Evolutionary conservation across 1,140 invertebrate species (phyloP).

Genomic region (Brachionus rotundiformis): DNA sequence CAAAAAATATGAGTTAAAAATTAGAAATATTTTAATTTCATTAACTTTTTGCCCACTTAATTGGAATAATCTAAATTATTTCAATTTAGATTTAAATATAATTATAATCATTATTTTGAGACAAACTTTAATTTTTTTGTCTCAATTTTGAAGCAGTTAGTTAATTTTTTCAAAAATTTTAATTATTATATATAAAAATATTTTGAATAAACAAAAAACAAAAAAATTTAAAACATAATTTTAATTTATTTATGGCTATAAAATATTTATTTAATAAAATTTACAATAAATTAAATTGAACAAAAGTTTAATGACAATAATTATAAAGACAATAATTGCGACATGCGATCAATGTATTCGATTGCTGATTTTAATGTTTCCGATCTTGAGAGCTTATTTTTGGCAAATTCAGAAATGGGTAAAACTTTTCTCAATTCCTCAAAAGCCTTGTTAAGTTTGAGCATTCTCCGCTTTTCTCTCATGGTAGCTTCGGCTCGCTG

Average conservation of each 20-base stretch:
- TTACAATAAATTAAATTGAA: constrained; percentile 27
- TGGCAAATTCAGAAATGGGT: constrained; percentile 40
- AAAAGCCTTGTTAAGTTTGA: constrained; percentile 51
- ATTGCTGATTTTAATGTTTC: constrained; percentile 52
- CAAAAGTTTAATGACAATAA: background rate
- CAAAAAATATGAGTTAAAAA: constrained; percentile 10
- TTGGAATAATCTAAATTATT: background rate
- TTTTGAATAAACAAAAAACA: background rate
- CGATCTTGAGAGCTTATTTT: constrained; percentile 48
- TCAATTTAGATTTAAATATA: background rate
- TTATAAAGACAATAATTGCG: constrained; percentile 28
- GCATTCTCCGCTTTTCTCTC: constrained; percentile 51
- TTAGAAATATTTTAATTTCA: constrained; percentile 19
- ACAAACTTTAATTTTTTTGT: background rate
- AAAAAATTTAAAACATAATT: background rate
- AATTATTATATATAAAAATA: too few relatives aligned
- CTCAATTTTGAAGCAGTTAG: background rate
- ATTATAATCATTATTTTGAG: background rate
- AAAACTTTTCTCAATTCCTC: constrained; percentile 52
- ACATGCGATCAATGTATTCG: constrained; percentile 49
- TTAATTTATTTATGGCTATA: constrained; percentile 19
- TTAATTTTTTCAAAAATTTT: too few relatives aligned
- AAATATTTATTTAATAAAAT: constrained; percentile 1
- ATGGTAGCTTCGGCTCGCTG: constrained; percentile 51
- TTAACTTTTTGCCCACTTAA: constrained; percentile 3